phyloP scores from a whole-genome alignment of 2,888 invertebrate species.

The Hyposoter dolosus region DNA sequence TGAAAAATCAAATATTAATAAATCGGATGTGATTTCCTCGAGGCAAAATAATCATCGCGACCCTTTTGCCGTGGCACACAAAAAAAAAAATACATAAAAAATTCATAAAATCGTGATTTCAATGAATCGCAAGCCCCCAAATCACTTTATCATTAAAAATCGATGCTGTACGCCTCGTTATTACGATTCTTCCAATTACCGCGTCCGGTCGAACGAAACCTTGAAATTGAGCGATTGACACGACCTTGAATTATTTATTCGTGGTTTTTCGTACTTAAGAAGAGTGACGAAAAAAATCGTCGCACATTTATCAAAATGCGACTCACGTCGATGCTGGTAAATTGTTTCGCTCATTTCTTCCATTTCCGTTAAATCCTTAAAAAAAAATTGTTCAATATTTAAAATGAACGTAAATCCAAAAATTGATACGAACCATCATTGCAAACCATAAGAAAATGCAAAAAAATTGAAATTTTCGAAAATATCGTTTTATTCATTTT shows the following conservation, averaged over 20 bases:
- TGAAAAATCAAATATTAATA: neutral
- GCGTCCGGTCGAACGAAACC: neutral
- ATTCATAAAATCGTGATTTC: slow-evolving; percentile 23
- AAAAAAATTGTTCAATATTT: neutral
- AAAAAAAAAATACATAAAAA: neutral
- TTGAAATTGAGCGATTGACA: slow-evolving; percentile 15
- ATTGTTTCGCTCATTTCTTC: neutral
- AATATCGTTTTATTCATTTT: neutral
- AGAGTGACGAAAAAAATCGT: neutral
- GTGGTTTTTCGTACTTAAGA: slow-evolving; percentile 34
- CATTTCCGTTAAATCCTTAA: neutral
- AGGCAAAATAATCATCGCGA: slow-evolving; percentile 4
- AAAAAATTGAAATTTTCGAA: slow-evolving; percentile 23
- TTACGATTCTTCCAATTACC: slow-evolving; percentile 33
- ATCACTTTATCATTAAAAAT: neutral
- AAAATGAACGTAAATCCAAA: neutral
- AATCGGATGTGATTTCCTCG: neutral
- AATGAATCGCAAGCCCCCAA: neutral
- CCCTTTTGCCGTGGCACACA: slow-evolving; percentile 7
- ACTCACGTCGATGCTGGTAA: slow-evolving; percentile 52
- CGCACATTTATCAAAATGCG: slow-evolving; percentile 34
- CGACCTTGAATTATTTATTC: slow-evolving; percentile 22
- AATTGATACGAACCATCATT: neutral
- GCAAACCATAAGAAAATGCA: neutral
- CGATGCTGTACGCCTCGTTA: neutral